These are phyloP conservation scores for Tortrix viridana DNA, from an alignment of 2,888 invertebrate genomes.

Conservation along the genomic window DNA sequence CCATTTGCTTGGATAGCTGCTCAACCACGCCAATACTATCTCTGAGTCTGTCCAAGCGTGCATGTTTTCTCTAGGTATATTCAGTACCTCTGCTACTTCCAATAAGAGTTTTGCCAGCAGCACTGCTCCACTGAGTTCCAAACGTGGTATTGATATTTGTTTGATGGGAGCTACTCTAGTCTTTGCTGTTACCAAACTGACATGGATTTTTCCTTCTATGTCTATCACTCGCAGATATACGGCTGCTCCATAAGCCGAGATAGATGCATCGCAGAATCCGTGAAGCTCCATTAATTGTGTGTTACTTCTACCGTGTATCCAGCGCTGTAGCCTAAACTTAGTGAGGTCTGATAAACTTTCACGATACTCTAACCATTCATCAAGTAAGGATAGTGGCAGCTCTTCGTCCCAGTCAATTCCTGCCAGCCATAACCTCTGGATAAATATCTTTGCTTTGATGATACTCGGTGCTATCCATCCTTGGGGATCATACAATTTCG, in stretches of 20 bases:
- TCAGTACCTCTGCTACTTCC: background rate
- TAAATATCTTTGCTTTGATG: constrained; percentile 34
- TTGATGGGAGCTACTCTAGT: constrained; percentile 16
- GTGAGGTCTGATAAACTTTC: background rate
- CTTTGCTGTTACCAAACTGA: constrained; percentile 7
- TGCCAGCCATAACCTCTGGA: constrained; percentile 23
- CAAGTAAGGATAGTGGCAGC: background rate
- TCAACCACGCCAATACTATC: constrained; percentile 12
- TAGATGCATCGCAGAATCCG: constrained; percentile 7
- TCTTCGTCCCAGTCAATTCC: constrained; percentile 18
- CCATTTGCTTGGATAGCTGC: constrained; percentile 11
- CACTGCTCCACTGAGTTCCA: constrained; percentile 9
- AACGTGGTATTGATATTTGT: background rate
- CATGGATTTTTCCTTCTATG: background rate
- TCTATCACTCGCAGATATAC: constrained; percentile 3
- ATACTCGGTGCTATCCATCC: constrained; percentile 38
- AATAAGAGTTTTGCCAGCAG: constrained; percentile 1
- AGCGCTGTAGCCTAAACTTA: background rate
- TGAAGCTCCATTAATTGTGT: background rate
- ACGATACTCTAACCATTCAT: constrained; percentile 3
- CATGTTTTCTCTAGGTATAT: background rate
- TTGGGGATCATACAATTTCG: constrained; percentile 35
- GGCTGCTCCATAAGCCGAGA: background rate
- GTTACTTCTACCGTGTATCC: background rate
- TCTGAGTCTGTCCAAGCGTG: constrained; percentile 16